Conservation (phyloP, 2,888 invertebrate species). For the Lasioglossum vierecki region DNA sequence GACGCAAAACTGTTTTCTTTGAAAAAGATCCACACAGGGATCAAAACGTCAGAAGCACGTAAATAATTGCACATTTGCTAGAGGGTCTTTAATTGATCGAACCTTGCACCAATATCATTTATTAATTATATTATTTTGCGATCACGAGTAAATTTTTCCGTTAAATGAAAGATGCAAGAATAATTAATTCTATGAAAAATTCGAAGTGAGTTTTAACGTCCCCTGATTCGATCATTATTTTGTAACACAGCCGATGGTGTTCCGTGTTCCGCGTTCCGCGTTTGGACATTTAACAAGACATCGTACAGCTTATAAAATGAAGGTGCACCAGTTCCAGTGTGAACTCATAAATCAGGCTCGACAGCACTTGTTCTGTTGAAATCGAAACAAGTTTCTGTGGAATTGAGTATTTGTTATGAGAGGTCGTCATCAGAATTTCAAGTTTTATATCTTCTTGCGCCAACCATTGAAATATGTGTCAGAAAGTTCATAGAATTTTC, state of each 20-base stretch:
- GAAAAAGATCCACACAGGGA: too few relatives aligned
- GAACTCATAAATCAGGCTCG: conserved; percentile 22
- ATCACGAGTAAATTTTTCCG: too few relatives aligned
- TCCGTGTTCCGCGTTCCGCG: neutral
- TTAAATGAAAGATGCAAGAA: neutral
- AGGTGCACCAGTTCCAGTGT: conserved; percentile 16
- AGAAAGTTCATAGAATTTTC: neutral
- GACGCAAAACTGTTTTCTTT: too few relatives aligned
- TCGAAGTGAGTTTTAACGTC: neutral
- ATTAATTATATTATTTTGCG: too few relatives aligned
- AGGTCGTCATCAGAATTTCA: neutral
- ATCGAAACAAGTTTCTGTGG: conserved; percentile 31
- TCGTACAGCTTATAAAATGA: conserved; percentile 16
- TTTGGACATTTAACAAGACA: neutral
- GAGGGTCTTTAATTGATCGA: too few relatives aligned
- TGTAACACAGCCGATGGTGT: neutral
- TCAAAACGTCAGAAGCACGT: too few relatives aligned
- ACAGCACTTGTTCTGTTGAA: neutral
- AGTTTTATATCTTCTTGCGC: conserved; percentile 3
- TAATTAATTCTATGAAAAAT: neutral
- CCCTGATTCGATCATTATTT: neutral
- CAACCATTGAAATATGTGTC: neutral
- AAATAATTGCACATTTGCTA: too few relatives aligned
- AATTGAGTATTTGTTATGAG: conserved; percentile 28
- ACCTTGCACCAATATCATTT: too few relatives aligned